Conservation (phyloP, 1,140 invertebrate genomes). For the Steinernema feltiae region DNA sequence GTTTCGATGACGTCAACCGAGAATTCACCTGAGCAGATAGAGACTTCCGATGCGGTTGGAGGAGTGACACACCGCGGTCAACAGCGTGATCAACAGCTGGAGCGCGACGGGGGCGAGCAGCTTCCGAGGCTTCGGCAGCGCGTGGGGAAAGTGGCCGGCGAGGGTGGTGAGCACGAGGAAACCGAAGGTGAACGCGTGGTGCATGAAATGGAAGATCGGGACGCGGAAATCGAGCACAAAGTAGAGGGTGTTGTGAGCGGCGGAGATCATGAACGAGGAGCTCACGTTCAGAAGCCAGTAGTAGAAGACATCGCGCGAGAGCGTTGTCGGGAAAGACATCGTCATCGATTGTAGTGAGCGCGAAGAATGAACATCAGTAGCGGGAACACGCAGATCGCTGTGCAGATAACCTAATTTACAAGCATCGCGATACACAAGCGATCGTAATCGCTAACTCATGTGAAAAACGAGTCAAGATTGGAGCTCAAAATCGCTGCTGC, state of each 20-base stretch:
- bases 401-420: no score
- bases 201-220: slow-evolving; percentile 33
- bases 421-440: no score
- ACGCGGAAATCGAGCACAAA: slow-evolving; percentile 33
- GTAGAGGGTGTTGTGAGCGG: slow-evolving; percentile 35
- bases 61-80: slow-evolving; percentile 31
- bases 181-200: slow-evolving; percentile 26
- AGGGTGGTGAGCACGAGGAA: slow-evolving; percentile 20
- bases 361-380: no score
- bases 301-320: slow-evolving; percentile 24
- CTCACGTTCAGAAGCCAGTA: slow-evolving; percentile 26
- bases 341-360: no score
- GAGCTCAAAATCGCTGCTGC: no score
- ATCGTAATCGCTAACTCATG: no score
- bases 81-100: slow-evolving; percentile 19
- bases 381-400: no score
- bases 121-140: neutral
- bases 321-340: neutral
- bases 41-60: slow-evolving; percentile 31
- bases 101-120: slow-evolving; percentile 23
- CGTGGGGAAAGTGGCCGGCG: slow-evolving; percentile 18
- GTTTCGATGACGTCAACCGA: neutral
- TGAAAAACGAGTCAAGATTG: no score
- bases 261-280: slow-evolving; percentile 30
- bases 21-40: slow-evolving; percentile 27